These are phyloP conservation scores for Lepus europaeus DNA, from an alignment of 2,113 vertebrate genomes.

Conservation along the genomic window DNA sequence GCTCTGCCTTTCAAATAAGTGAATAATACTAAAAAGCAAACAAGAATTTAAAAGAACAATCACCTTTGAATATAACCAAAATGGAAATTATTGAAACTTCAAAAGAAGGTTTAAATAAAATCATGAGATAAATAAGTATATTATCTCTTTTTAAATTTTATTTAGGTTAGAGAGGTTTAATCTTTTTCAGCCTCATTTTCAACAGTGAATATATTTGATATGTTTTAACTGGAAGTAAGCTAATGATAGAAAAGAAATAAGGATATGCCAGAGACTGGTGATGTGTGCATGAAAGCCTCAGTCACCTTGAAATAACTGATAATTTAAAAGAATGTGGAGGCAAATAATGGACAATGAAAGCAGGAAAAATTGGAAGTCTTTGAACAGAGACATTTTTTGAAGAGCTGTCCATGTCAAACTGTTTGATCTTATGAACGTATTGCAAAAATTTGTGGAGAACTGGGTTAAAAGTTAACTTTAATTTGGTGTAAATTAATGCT, in stretches of 20 bases:
- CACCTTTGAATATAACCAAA: not conserved
- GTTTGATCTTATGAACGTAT: too few species aligned
- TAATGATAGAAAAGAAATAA: not conserved
- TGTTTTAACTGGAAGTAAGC: not conserved
- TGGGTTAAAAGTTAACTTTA: too few species aligned
- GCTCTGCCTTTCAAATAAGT: too few species aligned
- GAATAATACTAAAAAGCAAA: too few species aligned
- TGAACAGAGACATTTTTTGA: not conserved
- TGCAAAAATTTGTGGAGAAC: too few species aligned
- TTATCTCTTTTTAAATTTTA: not conserved
- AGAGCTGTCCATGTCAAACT: not conserved
- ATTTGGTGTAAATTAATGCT: too few species aligned
- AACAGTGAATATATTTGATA: not conserved
- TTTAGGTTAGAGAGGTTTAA: not conserved
- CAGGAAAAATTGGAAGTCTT: not conserved
- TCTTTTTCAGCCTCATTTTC: not conserved
- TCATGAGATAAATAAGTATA: not conserved
- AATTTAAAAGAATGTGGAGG: not conserved
- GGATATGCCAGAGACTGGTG: not conserved
- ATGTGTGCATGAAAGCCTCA: not conserved
- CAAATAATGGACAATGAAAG: not conserved
- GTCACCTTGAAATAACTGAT: not conserved
- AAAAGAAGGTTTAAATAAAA: not conserved
- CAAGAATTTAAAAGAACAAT: not conserved
- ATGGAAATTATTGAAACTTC: not conserved